Evolutionary conservation across 2,888 invertebrate genomes (phyloP).

Genomic region (Diarsia rubi): DNA sequence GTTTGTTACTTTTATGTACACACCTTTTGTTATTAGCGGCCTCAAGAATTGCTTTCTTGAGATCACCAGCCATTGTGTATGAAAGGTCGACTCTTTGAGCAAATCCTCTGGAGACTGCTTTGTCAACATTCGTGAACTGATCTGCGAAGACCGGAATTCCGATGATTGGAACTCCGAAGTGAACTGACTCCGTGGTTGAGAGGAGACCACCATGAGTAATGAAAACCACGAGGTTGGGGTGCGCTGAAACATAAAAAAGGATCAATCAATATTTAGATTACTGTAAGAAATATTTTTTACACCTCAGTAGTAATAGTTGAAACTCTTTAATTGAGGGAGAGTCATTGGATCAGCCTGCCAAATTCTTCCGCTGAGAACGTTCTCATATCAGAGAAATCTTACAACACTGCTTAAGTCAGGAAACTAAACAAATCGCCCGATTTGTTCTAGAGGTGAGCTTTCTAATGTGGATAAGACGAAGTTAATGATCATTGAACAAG

Average conservation of each 20-base stretch:
- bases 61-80: constrained; percentile 64
- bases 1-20: constrained; percentile 34
- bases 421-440: not conserved
- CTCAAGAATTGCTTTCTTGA: constrained; percentile 69
- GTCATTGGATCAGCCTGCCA: not conserved
- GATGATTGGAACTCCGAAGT: constrained; percentile 75
- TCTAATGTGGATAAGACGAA: not conserved
- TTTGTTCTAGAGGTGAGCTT: not conserved
- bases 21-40: constrained; percentile 66
- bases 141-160: constrained; percentile 77
- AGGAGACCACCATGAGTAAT: constrained; percentile 78
- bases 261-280: not conserved
- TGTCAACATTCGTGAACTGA: constrained; percentile 73
- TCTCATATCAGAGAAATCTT: not conserved
- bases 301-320: not conserved
- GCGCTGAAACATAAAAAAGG: constrained; percentile 64
- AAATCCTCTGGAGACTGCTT: constrained; percentile 72
- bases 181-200: constrained; percentile 75
- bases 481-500: not conserved
- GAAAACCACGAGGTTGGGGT: constrained; percentile 73
- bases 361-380: not conserved
- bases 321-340: not conserved
- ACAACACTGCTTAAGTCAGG: not conserved
- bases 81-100: constrained; percentile 70
- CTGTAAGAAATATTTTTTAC: not conserved